Evolutionary conservation across 2,888 invertebrate species (phyloP), one percentile per base, ranked within the genome.

Genomic region (Nymphalis c-album): DNA sequence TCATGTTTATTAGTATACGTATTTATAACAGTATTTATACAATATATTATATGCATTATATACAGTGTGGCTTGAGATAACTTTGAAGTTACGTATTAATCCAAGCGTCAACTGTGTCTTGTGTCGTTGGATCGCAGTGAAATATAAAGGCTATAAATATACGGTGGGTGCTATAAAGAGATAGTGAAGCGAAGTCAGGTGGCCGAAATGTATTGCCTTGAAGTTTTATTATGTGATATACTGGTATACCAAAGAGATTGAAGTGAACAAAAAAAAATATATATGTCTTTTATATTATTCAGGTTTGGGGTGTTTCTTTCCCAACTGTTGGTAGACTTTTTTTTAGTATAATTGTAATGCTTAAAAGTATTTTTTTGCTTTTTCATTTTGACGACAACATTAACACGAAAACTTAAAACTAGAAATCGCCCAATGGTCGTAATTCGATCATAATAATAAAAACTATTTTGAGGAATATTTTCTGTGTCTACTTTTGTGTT

Each of bases 81-180:
- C 69, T 80, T 80, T 75, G 79, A 79, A 78, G 77, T 82, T 81
- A 80, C 80, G 77, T 78, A 86, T 85, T 85, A 84, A 86, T 86
- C 80, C 78, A 78, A 77, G 78, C 82, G 85, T 86, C 86, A 84
- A 80, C 82, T 80, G 80, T 83, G 85, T 84, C 82, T 83, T 82
- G 80, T 85, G 85, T 87, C 86, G 83, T 83, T 85, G 81, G 76
- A 78, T 80, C 80, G 77, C 65, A 74, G 80, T 85, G 87, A 90
- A 84, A 88, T 90, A 89, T 90, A 86, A 85, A 76, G 78, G 85
- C 83, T 83, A 88, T 90, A 87, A 87, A 90, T 90, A 88, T 86
- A 87, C 84, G 83, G 84, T 80, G 86, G 85, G 83, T 87, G 88
- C 84, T 85, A 81, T 83, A 80, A 76, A 77, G 82, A 88, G 89